Percentiles rank a stretch among this genome's conserved stretches.
phyloP scores from a whole-genome alignment of 2,888 invertebrate species.

The Limulus polyphemus region DNA sequence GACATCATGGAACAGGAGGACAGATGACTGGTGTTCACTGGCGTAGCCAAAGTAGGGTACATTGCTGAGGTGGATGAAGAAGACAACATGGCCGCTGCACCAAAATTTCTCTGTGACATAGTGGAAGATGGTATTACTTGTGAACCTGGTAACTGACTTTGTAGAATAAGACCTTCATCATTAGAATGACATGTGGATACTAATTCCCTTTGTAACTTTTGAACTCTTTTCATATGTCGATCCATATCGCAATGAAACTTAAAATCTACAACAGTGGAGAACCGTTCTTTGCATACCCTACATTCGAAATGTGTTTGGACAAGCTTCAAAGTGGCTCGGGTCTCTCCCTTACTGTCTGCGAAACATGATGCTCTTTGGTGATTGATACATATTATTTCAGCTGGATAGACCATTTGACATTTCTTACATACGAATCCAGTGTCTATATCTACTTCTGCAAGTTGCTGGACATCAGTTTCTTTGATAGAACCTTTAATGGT shows the following conservation, averaged over 20 bases:
- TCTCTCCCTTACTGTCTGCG: constrained; percentile 42
- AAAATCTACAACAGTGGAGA: constrained; percentile 35
- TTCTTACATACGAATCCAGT: constrained; percentile 69
- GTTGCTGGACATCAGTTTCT: constrained; percentile 31
- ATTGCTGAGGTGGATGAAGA: constrained; percentile 14
- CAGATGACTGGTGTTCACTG: constrained; percentile 11
- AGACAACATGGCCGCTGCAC: background rate
- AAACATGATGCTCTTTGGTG: constrained; percentile 52
- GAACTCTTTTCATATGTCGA: constrained; percentile 22
- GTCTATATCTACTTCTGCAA: constrained; percentile 39
- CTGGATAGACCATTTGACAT: constrained; percentile 69
- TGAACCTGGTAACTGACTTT: too few relatives aligned
- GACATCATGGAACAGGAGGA: constrained; percentile 16
- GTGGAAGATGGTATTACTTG: background rate
- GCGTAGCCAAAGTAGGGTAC: too few relatives aligned
- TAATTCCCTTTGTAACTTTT: constrained; percentile 14
- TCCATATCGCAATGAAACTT: constrained; percentile 33
- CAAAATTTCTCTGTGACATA: constrained; percentile 4
- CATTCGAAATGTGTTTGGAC: constrained; percentile 64
- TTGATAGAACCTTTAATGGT: constrained; percentile 33
- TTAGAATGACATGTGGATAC: too few relatives aligned
- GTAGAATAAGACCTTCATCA: too few relatives aligned
- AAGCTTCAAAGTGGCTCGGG: constrained; percentile 47
- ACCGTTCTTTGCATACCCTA: constrained; percentile 46
- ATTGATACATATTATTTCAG: constrained; percentile 53